Evolutionary conservation across 2,797 vertebrate species (phyloP).

Genomic region (Notolepis coatsorum): DNA sequence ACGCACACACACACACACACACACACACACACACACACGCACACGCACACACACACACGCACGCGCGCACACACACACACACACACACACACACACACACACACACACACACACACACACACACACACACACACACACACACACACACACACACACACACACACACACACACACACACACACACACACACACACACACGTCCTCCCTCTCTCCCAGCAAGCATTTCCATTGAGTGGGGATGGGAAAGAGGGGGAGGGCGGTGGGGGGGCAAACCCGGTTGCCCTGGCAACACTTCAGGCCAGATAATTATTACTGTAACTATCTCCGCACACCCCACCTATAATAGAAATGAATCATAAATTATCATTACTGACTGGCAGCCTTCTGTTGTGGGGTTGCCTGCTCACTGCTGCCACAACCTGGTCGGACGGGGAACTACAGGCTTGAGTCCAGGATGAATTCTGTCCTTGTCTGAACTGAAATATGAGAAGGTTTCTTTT

Average conservation of each 20-base stretch:
- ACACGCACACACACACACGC: conserved; percentile 24
- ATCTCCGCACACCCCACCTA: conserved; percentile 98
- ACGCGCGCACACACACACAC: conserved; percentile 64
- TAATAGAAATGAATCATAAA: conserved; percentile 99
- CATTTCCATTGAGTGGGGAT: conserved; percentile 80
- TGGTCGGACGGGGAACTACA: conserved; percentile 63
- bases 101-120: conserved; percentile 59
- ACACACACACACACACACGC: conserved; percentile 72
- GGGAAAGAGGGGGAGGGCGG: conserved; percentile 54
- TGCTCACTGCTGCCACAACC: conserved; percentile 88
- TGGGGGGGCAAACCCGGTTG: conserved; percentile 81
- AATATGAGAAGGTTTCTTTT: conserved; percentile 50
- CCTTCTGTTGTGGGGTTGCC: conserved; percentile 76
- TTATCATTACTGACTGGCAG: conserved; percentile 93
- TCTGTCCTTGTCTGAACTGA: conserved; percentile 50
- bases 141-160: conserved; percentile 80
- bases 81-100: conserved; percentile 81
- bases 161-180: conserved; percentile 72
- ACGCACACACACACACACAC: conserved; percentile 80
- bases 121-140: conserved; percentile 78
- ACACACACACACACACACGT: conserved; percentile 23
- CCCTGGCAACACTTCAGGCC: conserved; percentile 97
- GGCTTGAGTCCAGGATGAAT: conserved; percentile 31
- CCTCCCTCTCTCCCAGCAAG: conserved; percentile 22
- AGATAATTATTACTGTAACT: conserved; percentile 99